Base-by-base conservation (phyloP, 2,888 invertebrate genomes). In the Liodrosophila aerea region DNA sequence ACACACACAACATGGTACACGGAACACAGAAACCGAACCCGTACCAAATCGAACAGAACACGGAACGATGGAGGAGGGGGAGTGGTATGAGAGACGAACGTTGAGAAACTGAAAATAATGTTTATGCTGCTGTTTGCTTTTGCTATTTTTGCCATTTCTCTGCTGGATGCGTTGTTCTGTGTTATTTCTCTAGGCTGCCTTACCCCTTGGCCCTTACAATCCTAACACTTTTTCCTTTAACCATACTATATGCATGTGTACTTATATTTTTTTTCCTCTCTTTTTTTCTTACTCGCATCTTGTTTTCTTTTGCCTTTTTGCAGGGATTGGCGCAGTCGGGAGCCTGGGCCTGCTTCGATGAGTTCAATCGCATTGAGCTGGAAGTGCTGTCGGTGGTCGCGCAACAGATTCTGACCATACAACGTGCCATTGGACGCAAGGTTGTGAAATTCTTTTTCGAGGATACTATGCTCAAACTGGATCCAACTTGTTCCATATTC, bases 311-410 rank as follows among this genome's bases (percentile, higher is more conserved):
- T 39, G 45, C 54, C 18, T 44, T 53, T n/a, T n/a, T 59, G 9
- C 87, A 95, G 93, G 98, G 98, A 45, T 90, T 98, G 64, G 96
- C 96, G 0, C 96, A 96, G 87, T 94, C 97, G 8, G 98, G 98
- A 12, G 96, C 97, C 0, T 97, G 97, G 97, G 95, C 97, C 7
- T 97, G 97, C 89, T 97, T 97, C 91, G 97, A 97, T 89, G 97
- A 98, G 91, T 97, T 98, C 92, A 97, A 98, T 91, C 93, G 97
- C 68, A 97, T 97, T 75, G 97, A 97, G 87, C 91, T 97, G 86
- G 97, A 97, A 88, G 97, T 97, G 56, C 90, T 98, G 54, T 97
- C 97, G 1, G 97, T 98, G 59, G 96, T 98, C 27, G 97, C 97
- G 15, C 98, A 98, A 91, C 98, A 98, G 91, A 97, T 98, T 89